Evolutionary conservation across 2,888 invertebrate species (phyloP).

Genomic region (Cyrtodaria siliqua): DNA sequence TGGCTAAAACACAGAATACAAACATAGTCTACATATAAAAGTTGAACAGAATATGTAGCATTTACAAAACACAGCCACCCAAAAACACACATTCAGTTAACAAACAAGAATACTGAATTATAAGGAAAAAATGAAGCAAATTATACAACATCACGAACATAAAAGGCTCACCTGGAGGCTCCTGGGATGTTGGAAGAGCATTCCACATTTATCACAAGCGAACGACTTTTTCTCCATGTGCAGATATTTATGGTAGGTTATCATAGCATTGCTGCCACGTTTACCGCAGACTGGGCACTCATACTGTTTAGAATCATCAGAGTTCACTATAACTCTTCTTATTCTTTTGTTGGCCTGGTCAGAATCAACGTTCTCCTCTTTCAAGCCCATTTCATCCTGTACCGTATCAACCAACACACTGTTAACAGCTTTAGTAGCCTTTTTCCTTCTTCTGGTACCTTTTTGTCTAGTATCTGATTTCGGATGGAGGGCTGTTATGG

Average conservation of each 20-base stretch:
- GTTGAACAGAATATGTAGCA: too few relatives aligned
- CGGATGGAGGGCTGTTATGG: not conserved
- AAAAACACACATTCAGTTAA: too few relatives aligned
- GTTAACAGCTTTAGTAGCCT: not conserved
- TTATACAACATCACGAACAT: too few relatives aligned
- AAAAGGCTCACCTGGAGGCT: constrained; percentile 32
- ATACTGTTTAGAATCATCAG: not conserved
- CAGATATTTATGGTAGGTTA: constrained; percentile 45
- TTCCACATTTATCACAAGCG: constrained; percentile 54
- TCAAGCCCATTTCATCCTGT: not conserved
- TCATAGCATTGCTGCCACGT: constrained; percentile 31
- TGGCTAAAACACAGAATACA: too few relatives aligned
- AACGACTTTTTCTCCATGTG: constrained; percentile 35
- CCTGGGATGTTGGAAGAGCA: constrained; percentile 33
- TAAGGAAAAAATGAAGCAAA: too few relatives aligned
- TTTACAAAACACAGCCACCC: too few relatives aligned
- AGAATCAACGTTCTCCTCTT: not conserved
- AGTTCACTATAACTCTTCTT: not conserved
- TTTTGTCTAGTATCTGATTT: not conserved
- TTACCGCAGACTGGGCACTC: constrained; percentile 46
- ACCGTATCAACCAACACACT: not conserved
- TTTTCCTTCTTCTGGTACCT: not conserved
- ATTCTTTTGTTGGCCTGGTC: not conserved
- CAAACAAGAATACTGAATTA: too few relatives aligned
- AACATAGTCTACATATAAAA: too few relatives aligned